A percentile compares a stretch with the other conserved stretches of the same genome.
These are phyloP conservation scores for Desmodus rotundus DNA, from an alignment of 2,113 vertebrate genomes.

Conservation along the genomic window DNA sequence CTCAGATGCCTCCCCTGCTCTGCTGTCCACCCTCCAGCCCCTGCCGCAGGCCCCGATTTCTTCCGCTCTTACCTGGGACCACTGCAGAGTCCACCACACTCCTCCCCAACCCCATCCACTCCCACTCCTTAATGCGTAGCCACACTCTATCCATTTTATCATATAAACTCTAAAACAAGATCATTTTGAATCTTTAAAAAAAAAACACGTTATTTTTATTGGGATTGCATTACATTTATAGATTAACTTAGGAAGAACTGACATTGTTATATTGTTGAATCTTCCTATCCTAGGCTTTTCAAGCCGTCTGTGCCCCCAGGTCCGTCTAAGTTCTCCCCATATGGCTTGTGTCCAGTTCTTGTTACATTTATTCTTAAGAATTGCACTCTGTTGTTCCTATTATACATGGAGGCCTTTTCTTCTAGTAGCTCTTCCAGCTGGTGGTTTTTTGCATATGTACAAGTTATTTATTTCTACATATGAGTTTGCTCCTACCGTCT, in stretches of 20 bases:
- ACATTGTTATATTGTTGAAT: not conserved
- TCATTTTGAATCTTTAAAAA: not conserved
- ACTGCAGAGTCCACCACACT: not conserved
- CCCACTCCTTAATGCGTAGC: not conserved
- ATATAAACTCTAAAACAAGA: not conserved
- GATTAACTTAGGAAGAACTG: not conserved
- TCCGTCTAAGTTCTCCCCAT: not conserved
- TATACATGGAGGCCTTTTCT: not conserved
- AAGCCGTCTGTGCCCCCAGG: not conserved
- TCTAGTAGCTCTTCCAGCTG: not conserved
- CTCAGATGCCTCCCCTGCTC: too few relatives aligned
- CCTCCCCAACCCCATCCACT: rapidly evolving
- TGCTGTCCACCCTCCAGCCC: not conserved
- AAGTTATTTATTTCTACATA: not conserved
- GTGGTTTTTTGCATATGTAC: not conserved
- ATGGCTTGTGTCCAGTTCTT: not conserved
- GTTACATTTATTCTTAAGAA: not conserved
- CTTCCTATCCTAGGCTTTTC: not conserved
- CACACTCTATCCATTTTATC: too few relatives aligned
- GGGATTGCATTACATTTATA: not conserved
- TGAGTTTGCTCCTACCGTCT: not conserved
- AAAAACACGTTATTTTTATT: not conserved
- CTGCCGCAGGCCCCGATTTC: not conserved
- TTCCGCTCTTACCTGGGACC: not conserved
- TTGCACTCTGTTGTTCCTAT: not conserved